phyloP scores from a whole-genome alignment of 2,113 vertebrate genomes.

The Takifugu bimaculatus region DNA sequence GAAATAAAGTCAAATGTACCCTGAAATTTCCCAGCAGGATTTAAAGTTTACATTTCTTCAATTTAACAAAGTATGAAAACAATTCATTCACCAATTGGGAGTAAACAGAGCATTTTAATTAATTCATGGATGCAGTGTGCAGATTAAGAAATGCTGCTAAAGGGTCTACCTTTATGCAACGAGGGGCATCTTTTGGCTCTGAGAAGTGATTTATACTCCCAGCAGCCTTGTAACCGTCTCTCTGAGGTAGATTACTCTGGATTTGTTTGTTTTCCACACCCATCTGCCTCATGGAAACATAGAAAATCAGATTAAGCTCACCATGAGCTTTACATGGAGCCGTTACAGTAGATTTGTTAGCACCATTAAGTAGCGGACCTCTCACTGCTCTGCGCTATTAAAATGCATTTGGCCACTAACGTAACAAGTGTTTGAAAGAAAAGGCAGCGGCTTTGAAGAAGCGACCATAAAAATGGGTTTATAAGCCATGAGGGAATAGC shows the following conservation, averaged over 20 bases:
- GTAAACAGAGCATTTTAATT: constrained; percentile 14
- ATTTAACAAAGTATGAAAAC: constrained; percentile 8
- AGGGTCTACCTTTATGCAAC: background rate
- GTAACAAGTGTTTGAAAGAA: constrained; percentile 1
- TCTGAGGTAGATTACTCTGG: constrained; percentile 10
- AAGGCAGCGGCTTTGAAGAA: constrained; percentile 2
- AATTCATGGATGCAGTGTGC: constrained; percentile 10
- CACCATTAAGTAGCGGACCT: constrained; percentile 15
- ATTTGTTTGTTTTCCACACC: background rate
- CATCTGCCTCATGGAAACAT: constrained; percentile 1
- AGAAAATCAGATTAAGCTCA: constrained; percentile 11
- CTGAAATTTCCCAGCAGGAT: background rate
- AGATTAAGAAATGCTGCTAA: constrained; percentile 11
- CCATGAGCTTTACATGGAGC: background rate
- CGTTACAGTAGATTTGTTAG: constrained; percentile 17
- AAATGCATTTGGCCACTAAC: constrained; percentile 18
- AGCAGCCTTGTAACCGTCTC: background rate
- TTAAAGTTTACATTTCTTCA: background rate
- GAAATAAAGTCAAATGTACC: background rate
- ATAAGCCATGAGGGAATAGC: constrained; percentile 16
- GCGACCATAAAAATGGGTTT: constrained; percentile 35
- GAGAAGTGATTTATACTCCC: constrained; percentile 8
- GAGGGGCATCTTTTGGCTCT: constrained; percentile 7
- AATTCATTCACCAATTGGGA: background rate
- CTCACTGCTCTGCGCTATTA: constrained; percentile 19